Base-by-base conservation (phyloP, 2,113 vertebrate genomes). In the Boulengeromyrus knoepffleri region DNA sequence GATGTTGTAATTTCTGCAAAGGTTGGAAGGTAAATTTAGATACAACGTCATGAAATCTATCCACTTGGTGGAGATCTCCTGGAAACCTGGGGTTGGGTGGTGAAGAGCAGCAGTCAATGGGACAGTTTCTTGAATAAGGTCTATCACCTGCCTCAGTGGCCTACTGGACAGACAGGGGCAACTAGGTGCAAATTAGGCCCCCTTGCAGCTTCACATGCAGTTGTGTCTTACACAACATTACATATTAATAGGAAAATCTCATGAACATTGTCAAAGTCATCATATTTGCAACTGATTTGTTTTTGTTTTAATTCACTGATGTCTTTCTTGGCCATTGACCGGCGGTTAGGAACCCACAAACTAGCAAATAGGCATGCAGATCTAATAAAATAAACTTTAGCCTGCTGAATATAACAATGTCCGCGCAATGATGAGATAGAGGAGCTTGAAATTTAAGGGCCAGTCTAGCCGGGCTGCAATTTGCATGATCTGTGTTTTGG, bases 401-500 rank as follows among this genome's bases (percentile, higher is more conserved):
- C 49, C 31, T 19, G 24, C n/a, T 52, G 47, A 87, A 92, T 85
- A 50, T 9, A 88, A 27, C 89, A 88, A 86, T 90, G 31, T n/a
- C 53, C 8, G 7, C 3, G 15, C 17, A 9, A 42, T 90, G 17
- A 46, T 58, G 90, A 90, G 90, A 88, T 85, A 88, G 91, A 93
- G 90, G 88, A 10, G 45, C 95, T 96, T 95, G 93, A 94, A 95
- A 96, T 95, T 96, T 95, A 94, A 94, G 92, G 93, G 94, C 93
- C 93, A 94, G 93, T 93, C 93, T 94, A 90, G 91, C 93, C 92
- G 92, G 91, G 92, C 91, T 93, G 92, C 93, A 91, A 95, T 96
- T 96, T 96, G 94, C 95, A 95, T 96, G 95, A 95, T 95, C 94
- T 95, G 94, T 94, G 93, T 95, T 56, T 96, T 93, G 92, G 93